A percentile compares a stretch with the other conserved stretches of the same genome.
Conservation (phyloP, 2,113 vertebrate species). For the Puntigrus tetrazona region DNA sequence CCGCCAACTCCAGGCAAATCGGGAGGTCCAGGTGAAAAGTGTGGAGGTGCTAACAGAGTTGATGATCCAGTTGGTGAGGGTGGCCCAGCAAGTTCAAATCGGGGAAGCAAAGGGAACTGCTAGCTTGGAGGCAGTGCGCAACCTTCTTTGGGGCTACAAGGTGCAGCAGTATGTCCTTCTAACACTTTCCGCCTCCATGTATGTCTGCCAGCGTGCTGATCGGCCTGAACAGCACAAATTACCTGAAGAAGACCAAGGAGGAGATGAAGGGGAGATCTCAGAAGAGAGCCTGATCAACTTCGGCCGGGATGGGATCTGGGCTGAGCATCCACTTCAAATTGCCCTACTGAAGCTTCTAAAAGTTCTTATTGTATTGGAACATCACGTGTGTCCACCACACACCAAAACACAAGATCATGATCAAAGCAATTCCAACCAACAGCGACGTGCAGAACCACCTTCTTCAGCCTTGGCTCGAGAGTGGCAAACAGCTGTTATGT, state of each 20-base stretch:
- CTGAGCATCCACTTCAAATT: slow-evolving; percentile 91
- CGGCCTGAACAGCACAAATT: slow-evolving; percentile 36
- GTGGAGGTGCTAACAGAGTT: slow-evolving; percentile 88
- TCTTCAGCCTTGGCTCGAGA: slow-evolving; percentile 82
- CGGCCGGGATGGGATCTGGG: slow-evolving; percentile 84
- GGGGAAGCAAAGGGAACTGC: slow-evolving; percentile 51
- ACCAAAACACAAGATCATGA: slow-evolving; percentile 72
- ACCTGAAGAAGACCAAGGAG: slow-evolving; percentile 38
- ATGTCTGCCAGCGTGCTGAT: slow-evolving; percentile 79
- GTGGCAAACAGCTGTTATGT: slow-evolving; percentile 87
- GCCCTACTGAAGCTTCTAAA: slow-evolving; percentile 92
- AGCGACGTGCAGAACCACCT: not conserved
- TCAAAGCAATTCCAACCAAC: slow-evolving; percentile 17
- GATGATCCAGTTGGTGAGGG: slow-evolving; percentile 77
- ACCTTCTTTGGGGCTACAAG: slow-evolving; percentile 81
- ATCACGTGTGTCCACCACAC: slow-evolving; percentile 75
- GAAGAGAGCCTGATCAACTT: slow-evolving; percentile 87
- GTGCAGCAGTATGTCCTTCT: slow-evolving; percentile 91
- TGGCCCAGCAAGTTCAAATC: slow-evolving; percentile 71
- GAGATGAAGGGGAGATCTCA: slow-evolving; percentile 74
- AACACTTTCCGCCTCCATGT: slow-evolving; percentile 90
- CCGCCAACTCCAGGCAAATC: slow-evolving; percentile 86
- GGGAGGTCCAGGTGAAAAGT: slow-evolving; percentile 94
- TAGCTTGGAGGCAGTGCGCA: slow-evolving; percentile 72
- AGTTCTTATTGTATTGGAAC: slow-evolving; percentile 89